Percentiles rank a stretch among this genome's conserved stretches.
phyloP scores from a whole-genome alignment of 35 echinoderm and acorn worm species.

The Apostichopus japonicus region DNA sequence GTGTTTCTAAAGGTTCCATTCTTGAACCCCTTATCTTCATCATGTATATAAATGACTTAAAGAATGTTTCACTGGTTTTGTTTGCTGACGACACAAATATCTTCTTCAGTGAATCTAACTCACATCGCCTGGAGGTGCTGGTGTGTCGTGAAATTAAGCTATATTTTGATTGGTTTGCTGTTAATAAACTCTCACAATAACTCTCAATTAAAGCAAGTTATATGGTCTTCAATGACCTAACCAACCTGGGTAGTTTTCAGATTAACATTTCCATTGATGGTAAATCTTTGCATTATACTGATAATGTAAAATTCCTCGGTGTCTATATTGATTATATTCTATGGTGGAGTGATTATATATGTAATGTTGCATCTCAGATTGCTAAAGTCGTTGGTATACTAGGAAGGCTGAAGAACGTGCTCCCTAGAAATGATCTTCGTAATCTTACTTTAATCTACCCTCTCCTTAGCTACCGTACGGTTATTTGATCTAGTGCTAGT shows the following conservation, averaged over 20 bases:
- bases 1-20: too few species aligned
- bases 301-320: background rate
- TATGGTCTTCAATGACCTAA: too few species aligned
- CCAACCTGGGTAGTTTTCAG: too few species aligned
- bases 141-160: slow-evolving; percentile 18
- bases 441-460: background rate
- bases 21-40: too few species aligned
- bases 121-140: background rate
- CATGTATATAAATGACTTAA: too few species aligned
- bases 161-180: slow-evolving; percentile 3
- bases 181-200: slow-evolving; percentile 3
- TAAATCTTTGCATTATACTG: background rate
- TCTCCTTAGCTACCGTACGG: too few species aligned
- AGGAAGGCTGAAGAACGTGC: too few species aligned
- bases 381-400: too few species aligned
- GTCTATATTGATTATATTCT: background rate
- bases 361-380: too few species aligned
- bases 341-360: background rate
- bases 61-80: too few species aligned
- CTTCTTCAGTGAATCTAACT: background rate
- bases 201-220: background rate
- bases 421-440: slow-evolving; percentile 12
- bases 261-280: background rate
- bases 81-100: too few species aligned
- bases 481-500: too few species aligned